Base-by-base conservation (phyloP, 2,888 invertebrate species). In the Lepeophtheirus nordmannii region DNA sequence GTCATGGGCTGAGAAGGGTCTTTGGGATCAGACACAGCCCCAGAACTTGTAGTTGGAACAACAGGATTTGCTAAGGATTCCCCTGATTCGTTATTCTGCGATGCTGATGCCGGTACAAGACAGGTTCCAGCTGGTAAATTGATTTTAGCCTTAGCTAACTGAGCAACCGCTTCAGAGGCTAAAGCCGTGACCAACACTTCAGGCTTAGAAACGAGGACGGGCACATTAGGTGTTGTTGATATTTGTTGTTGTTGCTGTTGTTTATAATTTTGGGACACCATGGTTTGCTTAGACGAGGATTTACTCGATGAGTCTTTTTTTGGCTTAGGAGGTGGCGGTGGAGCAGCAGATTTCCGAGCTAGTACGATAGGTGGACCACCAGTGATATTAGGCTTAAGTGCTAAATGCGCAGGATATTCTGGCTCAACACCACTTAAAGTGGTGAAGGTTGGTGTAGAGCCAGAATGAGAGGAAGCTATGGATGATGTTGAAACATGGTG, bases 101-200 rank as follows among this genome's bases (percentile, higher is more conserved):
- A 46, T 1, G 39, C 41, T 3, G 58, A 58, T 10, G 58, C 65
- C 1, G 65, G 65, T 11, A 65, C 58, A 17, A 65, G 11, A 40
- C 65, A 58, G 41, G 60, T 66, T 11, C 58, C 58, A 41, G 59
- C 63, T 14, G 63, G 63, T 1, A 63, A 37, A 11, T 66, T 59
- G 22, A 60, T 41, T 30, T 66, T 40, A 14, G 57, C 65, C 40
- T 66, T 59, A 17, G 66, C 20, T 12, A 66, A 22, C 20, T 59
- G 66, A 22, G 39, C 56, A 23, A 66, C 56, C 10, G 66, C 58
- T 37, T 60, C 58, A n/a, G 23, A 38, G 5, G 66, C 60, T n/a
- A 66, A 20, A 41, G 40, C 66, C 10, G 20, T 63, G 20, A 63
- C 56, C 12, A 63, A 30, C 5, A 17, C 63, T 56, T 63, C 56